These are phyloP conservation scores for Limnephilus auricula DNA, from an alignment of 2,888 invertebrate genomes.

Conservation along the genomic window DNA sequence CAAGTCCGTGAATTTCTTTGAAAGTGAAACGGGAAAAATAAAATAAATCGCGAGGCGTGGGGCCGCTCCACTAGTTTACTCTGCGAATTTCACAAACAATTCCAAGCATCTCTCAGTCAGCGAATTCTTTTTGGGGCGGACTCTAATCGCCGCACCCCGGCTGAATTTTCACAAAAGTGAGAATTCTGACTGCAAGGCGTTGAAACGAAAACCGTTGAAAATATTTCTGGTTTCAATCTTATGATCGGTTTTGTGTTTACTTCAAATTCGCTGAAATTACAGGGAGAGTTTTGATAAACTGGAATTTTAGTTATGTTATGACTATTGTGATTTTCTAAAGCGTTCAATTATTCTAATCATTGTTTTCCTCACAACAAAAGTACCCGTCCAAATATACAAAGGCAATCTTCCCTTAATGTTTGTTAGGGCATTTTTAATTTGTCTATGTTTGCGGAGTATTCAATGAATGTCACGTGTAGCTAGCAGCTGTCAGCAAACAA, in stretches of 20 bases:
- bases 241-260: conserved; percentile 16
- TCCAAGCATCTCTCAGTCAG: conserved; percentile 25
- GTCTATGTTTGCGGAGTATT: too few relatives aligned
- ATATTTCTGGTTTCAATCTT: conserved; percentile 8
- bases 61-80: conserved; percentile 15
- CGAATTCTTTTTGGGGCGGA: conserved; percentile 11
- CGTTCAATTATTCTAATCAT: background rate
- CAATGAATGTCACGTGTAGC: too few relatives aligned
- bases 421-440: too few relatives aligned
- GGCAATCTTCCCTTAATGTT: too few relatives aligned
- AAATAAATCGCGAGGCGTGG: conserved; percentile 10
- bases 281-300: background rate
- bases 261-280: conserved; percentile 7
- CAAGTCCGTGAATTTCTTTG: background rate
- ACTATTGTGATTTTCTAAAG: background rate
- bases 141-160: background rate
- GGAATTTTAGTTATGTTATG: background rate
- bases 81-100: conserved; percentile 25
- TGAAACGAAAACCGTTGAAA: background rate
- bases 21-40: conserved; percentile 40
- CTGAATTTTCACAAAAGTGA: conserved; percentile 15
- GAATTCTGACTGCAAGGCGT: background rate
- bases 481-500: too few relatives aligned
- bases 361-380: background rate
- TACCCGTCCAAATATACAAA: too few relatives aligned